Evolutionary conservation across 2,797 vertebrate genomes (phyloP).

Genomic region (Sylvilagus floridanus): DNA sequence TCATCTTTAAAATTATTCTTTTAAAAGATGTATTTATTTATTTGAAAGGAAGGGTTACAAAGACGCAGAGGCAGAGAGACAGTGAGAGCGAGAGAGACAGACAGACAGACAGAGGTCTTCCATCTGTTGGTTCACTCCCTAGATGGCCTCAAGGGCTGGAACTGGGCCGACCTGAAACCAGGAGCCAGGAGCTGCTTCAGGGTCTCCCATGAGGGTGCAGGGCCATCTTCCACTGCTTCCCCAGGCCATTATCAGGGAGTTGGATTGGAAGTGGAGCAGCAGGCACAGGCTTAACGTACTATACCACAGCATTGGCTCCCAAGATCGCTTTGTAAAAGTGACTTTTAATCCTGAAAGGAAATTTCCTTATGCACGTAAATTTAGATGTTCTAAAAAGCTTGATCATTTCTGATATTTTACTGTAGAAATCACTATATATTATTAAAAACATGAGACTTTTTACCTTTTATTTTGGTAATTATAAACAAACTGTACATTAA

Average conservation of each 20-base stretch:
- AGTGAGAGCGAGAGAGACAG: no score
- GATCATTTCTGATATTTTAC: conserved; percentile 43
- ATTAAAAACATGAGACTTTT: conserved; percentile 2
- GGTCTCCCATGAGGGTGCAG: no score
- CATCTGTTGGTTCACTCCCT: no score
- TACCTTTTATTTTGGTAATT: conserved; percentile 48
- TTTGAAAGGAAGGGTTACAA: not conserved
- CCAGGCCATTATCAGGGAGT: no score
- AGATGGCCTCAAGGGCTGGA: no score
- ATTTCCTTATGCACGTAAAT: conserved; percentile 17
- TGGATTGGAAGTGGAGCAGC: no score
- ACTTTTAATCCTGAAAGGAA: conserved; percentile 24
- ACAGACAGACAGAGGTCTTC: no score
- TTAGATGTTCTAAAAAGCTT: conserved; percentile 31
- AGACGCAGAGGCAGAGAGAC: not conserved
- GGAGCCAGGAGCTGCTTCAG: no score
- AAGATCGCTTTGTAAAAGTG: conserved; percentile 32
- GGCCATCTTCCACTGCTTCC: no score
- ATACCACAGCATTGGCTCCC: not conserved
- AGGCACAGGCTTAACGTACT: not conserved
- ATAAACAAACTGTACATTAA: not conserved
- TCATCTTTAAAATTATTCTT: conserved; percentile 27
- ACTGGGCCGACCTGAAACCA: no score
- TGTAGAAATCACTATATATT: conserved; percentile 29
- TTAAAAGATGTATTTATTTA: not conserved